Conservation (phyloP, 2,113 vertebrate genomes). For the Nothocercus julius region DNA sequence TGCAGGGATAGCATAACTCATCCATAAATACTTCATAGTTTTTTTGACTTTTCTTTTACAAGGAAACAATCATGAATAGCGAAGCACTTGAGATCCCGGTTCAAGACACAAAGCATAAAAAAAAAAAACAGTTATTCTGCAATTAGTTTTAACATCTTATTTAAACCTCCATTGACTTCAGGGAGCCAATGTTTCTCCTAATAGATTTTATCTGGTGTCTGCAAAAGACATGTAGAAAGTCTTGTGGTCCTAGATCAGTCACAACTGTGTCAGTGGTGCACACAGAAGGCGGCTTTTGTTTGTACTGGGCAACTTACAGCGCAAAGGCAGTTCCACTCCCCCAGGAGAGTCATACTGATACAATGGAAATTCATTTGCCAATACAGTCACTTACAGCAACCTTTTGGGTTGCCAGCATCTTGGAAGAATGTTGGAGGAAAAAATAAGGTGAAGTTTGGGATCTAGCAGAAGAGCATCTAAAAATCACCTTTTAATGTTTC, state of each 20-base stretch:
- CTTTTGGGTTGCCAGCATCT: neutral
- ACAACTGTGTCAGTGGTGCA: neutral
- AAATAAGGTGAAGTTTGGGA: neutral
- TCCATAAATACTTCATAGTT: neutral
- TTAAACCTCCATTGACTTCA: neutral
- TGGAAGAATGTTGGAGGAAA: conserved; percentile 8
- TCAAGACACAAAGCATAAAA: neutral
- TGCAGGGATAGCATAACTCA: neutral
- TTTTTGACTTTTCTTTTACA: neutral
- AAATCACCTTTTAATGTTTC: neutral
- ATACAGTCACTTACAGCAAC: neutral
- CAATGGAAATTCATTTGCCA: neutral
- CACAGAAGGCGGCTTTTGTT: neutral
- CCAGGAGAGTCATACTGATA: neutral
- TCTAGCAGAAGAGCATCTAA: neutral
- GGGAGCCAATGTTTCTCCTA: neutral
- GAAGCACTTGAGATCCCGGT: neutral
- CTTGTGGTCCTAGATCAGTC: neutral
- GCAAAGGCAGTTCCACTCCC: neutral
- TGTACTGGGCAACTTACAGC: neutral
- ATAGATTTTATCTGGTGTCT: neutral
- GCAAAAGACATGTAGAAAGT: neutral
- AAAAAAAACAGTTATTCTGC: neutral
- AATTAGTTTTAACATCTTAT: neutral
- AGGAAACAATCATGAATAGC: neutral